Base-by-base conservation (phyloP, 2,888 invertebrate genomes). In the Thysanoteuthis rhombus region DNA sequence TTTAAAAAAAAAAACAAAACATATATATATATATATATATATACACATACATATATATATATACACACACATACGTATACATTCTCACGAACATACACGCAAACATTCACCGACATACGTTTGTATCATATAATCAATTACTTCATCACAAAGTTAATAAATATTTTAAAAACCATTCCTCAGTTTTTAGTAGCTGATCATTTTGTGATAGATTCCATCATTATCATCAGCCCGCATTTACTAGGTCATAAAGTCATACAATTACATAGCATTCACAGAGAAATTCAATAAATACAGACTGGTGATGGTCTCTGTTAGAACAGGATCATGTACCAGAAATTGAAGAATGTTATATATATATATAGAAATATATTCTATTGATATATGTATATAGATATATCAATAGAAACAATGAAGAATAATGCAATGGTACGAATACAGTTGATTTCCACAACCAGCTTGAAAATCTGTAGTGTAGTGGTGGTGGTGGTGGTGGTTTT, bases 361-460 rank as follows among this genome's bases (percentile, higher is more conserved):
- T 75, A 75, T 75, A 52, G 52, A 52, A 52, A 52, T 52, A 75
- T 75, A 75, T 75, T 75, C n/a, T 36, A 75, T 75, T 36, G 75
- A n/a, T 75, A 75, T 75, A 75, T n/a, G n/a, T 75, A 75, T 75
- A 75, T 75, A 36, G n/a, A 0, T n/a, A 75, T n/a, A 75, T 75
- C 75, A 75, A 75, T n/a, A 75, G 75, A 75, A 36, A 75, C 75
- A 75, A 75, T 75, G 75, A 75, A 75, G n/a, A 75, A 75, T 75
- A 75, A 75, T n/a, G n/a, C n/a, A 75, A n/a, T 75, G 10, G 75
- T 75, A 36, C 12, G n/a, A 75, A 36, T 75, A 52, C 52, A 52
- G 52, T 75, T n/a, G n/a, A 75, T 75, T 75, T 75, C 75, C 75
- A 75, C 75, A 75, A 75, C 75, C 75, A 75, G 75, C 75, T 75